phyloP scores from a whole-genome alignment of 2,888 invertebrate species.

The Oligia strigilis region DNA sequence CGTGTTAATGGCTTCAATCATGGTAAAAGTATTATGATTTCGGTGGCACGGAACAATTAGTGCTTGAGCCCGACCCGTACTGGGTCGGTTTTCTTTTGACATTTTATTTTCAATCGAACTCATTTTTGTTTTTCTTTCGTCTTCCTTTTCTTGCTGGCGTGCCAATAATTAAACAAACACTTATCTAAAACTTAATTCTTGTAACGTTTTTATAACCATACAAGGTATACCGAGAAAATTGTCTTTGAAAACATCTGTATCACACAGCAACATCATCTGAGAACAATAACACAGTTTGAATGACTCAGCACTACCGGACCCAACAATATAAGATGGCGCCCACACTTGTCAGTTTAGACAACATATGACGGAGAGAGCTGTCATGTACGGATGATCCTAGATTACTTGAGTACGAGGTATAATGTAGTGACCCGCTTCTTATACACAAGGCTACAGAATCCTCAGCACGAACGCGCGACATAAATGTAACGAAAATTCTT shows the following conservation, averaged over 20 bases:
- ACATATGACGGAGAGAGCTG: slow-evolving; percentile 44
- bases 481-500: neutral
- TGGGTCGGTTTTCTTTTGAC: neutral
- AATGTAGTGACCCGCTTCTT: slow-evolving; percentile 23
- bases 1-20: neutral
- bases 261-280: neutral
- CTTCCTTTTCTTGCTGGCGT: neutral
- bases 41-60: neutral
- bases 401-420: slow-evolving; percentile 26
- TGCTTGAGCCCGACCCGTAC: neutral
- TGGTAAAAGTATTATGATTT: neutral
- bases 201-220: neutral
- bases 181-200: neutral
- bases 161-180: neutral
- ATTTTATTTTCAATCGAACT: neutral
- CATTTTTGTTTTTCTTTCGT: neutral
- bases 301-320: slow-evolving; percentile 28
- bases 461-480: neutral
- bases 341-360: slow-evolving; percentile 39
- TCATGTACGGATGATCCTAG: slow-evolving; percentile 48
- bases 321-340: slow-evolving; percentile 15
- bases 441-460: neutral
- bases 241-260: neutral
- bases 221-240: neutral
- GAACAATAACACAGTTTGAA: slow-evolving; percentile 31